Base-by-base conservation (phyloP, 2,797 vertebrate species). In the Cyclura pinguis region DNA sequence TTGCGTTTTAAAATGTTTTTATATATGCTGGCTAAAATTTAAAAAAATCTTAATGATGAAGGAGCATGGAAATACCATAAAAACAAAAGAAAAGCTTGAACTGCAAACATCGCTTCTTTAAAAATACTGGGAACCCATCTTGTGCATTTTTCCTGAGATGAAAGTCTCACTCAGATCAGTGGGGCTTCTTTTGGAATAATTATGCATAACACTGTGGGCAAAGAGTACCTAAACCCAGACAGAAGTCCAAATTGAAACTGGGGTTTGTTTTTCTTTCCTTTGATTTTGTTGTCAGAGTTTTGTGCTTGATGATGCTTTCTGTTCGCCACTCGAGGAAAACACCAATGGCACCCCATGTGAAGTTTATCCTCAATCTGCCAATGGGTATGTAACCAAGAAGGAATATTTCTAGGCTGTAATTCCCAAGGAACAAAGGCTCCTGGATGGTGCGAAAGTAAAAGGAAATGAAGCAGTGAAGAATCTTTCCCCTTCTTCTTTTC, bases 391-490 rank as follows among this genome's bases (percentile, higher is more conserved):
- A 74, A 52, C 78, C 10, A 87, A 55, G 14, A 20, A 86, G 64
- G 42, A 32, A 74, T 86, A 82, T 87, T 86, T 90, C 78, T 38
- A 59, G 77, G 69, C 78, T 82, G n/a, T 50, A 64, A 50, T 84
- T 84, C 42, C 38, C 80, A 27, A 64, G 72, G 22, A 42, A 74
- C 78, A 67, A 67, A 59, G 85, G 27, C 80, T 24, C 85, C 69
- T 90, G 82, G 89, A 82, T 74, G 52, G 74, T 38, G 10, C 72
- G 42, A 64, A 82, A 90, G 78, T 27, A 64, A 76, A 87, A 87
- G 64, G 78, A 64, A 77, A 83, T 32, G 57, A 64, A 82, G 64
- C 10, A 77, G 42, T 2, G 4, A 87, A 64, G 62, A 57, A 42
- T 76, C 38, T 67, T 74, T 18, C 32, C 72, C 27, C 38, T 16